These are phyloP conservation scores for Ophioninae sp. DNA, from an alignment of 2,888 invertebrate species.

Conservation along the genomic window DNA sequence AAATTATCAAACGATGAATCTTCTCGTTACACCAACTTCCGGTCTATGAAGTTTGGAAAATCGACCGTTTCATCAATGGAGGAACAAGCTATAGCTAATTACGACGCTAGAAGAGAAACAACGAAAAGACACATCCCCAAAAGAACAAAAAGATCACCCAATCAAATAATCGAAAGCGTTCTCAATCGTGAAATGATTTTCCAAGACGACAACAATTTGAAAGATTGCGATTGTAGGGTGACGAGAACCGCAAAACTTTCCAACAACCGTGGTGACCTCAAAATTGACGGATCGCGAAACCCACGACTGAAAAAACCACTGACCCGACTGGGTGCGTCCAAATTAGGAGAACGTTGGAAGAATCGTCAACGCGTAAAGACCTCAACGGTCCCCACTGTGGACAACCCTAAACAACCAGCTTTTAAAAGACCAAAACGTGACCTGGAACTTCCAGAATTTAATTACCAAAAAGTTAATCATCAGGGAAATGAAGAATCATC, in stretches of 20 bases:
- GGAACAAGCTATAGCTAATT: constrained; percentile 6
- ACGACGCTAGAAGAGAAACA: neutral
- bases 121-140: neutral
- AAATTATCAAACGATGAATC: neutral
- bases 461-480: neutral
- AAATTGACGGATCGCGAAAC: neutral
- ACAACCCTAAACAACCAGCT: constrained; percentile 6
- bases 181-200: constrained; percentile 73
- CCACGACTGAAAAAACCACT: neutral
- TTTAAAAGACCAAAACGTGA: constrained; percentile 35
- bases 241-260: constrained; percentile 62
- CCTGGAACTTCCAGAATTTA: neutral
- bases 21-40: constrained; percentile 28
- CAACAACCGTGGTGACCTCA: neutral
- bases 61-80: constrained; percentile 49
- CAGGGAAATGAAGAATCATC: neutral
- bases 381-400: neutral
- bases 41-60: constrained; percentile 47
- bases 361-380: constrained; percentile 22
- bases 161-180: constrained; percentile 63
- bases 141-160: constrained; percentile 54
- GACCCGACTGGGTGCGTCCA: neutral
- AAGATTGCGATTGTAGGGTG: constrained; percentile 72
- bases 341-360: neutral
- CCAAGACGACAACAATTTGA: constrained; percentile 71